phyloP scores from a whole-genome alignment of 2,797 vertebrate species.

The Lithobates sylvaticus region DNA sequence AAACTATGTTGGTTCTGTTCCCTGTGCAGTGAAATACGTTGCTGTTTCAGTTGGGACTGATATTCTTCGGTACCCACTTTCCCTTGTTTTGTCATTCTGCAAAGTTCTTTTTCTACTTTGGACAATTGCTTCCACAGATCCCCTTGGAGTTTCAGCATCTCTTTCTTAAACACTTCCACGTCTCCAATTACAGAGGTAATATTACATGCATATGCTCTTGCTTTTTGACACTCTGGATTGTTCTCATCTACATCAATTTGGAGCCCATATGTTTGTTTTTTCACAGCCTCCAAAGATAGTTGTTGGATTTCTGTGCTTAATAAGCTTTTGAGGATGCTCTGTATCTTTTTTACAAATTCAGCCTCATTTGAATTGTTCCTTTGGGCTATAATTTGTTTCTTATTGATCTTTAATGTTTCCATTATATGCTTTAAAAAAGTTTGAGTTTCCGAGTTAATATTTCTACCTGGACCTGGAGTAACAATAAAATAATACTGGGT shows the following conservation, averaged over 20 bases:
- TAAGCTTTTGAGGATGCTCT: slow-evolving; percentile 41
- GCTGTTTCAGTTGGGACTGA: slow-evolving; percentile 67
- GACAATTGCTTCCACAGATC: slow-evolving; percentile 73
- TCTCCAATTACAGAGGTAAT: slow-evolving; percentile 71
- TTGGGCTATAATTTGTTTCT: slow-evolving; percentile 66
- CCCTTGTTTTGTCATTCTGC: slow-evolving; percentile 68
- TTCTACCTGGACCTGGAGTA: slow-evolving; percentile 60
- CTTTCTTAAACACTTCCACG: slow-evolving; percentile 67
- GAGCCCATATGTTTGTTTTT: slow-evolving; percentile 67
- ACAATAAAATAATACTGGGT: slow-evolving; percentile 69
- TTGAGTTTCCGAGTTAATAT: slow-evolving; percentile 60
- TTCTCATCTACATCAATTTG: slow-evolving; percentile 80
- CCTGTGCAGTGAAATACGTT: slow-evolving; percentile 63
- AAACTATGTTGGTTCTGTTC: slow-evolving; percentile 74
- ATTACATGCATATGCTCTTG: slow-evolving; percentile 67
- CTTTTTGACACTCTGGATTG: slow-evolving; percentile 72
- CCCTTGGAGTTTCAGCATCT: slow-evolving; percentile 80
- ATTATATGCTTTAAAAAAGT: slow-evolving; percentile 59
- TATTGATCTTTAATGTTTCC: slow-evolving; percentile 59
- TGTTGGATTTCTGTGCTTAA: slow-evolving; percentile 64
- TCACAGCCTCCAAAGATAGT: slow-evolving; percentile 75
- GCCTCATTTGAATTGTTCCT: slow-evolving; percentile 62
- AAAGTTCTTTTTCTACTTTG: slow-evolving; percentile 77
- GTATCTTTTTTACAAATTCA: slow-evolving; percentile 64
- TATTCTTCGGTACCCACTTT: slow-evolving; percentile 61